Evolutionary conservation across 2,797 vertebrate genomes (phyloP).

Genomic region (Merluccius polli): DNA sequence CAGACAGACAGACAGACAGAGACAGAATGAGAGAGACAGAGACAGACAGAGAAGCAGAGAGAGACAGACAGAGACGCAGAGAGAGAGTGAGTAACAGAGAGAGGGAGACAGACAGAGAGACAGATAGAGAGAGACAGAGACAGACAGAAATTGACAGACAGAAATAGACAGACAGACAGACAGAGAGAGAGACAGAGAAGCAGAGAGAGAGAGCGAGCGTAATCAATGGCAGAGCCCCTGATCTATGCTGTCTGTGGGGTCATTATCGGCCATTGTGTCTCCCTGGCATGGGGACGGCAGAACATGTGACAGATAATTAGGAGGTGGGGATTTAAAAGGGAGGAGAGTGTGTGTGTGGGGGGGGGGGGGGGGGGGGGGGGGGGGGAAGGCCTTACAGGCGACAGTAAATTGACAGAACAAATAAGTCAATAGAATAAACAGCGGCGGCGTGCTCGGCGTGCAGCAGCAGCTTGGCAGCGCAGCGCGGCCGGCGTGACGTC

Average conservation of each 20-base stretch:
- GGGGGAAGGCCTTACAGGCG: constrained; percentile 67
- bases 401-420: constrained; percentile 75
- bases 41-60: constrained; percentile 8
- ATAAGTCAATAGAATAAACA: constrained; percentile 81
- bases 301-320: constrained; percentile 83
- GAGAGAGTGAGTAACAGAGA: constrained; percentile 15
- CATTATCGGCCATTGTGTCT: constrained; percentile 79
- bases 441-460: constrained; percentile 70
- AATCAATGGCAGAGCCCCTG: constrained; percentile 72
- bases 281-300: constrained; percentile 74
- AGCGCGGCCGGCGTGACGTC: constrained; percentile 54
- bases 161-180: constrained; percentile 14
- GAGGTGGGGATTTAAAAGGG: constrained; percentile 76
- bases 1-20: neutral
- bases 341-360: constrained; percentile 64
- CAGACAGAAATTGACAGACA: constrained; percentile 37
- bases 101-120: constrained; percentile 14
- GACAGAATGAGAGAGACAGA: constrained; percentile 26
- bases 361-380: constrained; percentile 63
- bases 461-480: constrained; percentile 51
- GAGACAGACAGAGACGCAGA: neutral
- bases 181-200: neutral
- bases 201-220: constrained; percentile 26
- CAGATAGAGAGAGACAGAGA: constrained; percentile 18
- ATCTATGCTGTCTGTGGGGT: constrained; percentile 76